Conservation (phyloP, 2,113 vertebrate genomes). For the Serilophus lunatus region DNA sequence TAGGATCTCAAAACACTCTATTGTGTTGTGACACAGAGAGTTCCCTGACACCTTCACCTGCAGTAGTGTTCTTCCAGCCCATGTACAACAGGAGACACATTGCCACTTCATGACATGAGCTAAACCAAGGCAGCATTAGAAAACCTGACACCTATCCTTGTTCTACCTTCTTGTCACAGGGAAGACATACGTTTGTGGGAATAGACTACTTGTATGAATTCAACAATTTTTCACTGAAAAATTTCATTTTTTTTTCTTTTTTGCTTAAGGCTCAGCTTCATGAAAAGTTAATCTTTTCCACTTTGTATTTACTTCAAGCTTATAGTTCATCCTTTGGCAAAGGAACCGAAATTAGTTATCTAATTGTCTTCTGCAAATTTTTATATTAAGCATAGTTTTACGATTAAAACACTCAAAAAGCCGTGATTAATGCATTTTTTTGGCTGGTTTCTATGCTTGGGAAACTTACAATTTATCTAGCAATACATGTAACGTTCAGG, state of each 20-base stretch:
- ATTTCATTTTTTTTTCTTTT: too few species aligned
- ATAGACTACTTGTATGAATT: neutral
- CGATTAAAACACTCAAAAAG: neutral
- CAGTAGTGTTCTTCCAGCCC: neutral
- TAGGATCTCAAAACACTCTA: neutral
- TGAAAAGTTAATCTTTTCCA: conserved; percentile 3
- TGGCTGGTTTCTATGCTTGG: neutral
- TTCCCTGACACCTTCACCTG: neutral
- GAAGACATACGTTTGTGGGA: neutral
- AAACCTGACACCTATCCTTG: neutral
- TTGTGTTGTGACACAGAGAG: neutral
- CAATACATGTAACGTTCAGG: neutral
- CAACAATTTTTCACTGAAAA: neutral
- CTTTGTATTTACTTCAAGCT: neutral
- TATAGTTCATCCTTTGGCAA: neutral
- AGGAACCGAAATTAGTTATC: conserved; percentile 17
- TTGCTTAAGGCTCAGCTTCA: neutral
- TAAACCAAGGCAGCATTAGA: neutral
- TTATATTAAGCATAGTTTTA: neutral
- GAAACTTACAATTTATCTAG: neutral
- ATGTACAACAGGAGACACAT: neutral
- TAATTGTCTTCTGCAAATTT: conserved; percentile 16
- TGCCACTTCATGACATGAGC: neutral
- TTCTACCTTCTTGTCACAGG: neutral
- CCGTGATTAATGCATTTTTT: neutral